Percentiles rank a stretch among this genome's conserved stretches.
Conservation (phyloP, 2,888 invertebrate species). For the Orchesellides sinensis region DNA sequence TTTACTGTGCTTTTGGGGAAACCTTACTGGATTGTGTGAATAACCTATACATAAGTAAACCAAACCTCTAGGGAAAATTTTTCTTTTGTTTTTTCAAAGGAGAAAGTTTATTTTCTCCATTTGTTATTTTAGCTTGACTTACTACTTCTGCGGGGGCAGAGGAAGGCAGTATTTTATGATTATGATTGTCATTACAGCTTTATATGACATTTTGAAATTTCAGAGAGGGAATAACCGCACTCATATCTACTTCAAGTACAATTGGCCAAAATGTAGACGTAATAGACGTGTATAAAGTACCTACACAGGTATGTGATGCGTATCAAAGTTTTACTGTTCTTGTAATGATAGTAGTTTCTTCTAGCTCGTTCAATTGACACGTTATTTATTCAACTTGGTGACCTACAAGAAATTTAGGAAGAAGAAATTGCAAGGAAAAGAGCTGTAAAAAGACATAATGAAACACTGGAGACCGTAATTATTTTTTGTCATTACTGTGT, state of each 20-base stretch:
- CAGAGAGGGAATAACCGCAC: neutral
- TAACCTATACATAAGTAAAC: too few species aligned
- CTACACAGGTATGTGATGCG: too few species aligned
- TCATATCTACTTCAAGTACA: neutral
- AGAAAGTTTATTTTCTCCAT: neutral
- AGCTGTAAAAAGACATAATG: too few species aligned
- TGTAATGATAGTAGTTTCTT: slow-evolving; percentile 19
- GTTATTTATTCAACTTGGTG: neutral
- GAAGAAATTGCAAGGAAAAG: too few species aligned
- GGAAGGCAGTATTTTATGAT: slow-evolving; percentile 14
- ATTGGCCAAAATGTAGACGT: neutral
- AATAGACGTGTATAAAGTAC: too few species aligned
- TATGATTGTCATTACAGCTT: slow-evolving; percentile 25
- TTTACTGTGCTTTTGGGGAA: neutral
- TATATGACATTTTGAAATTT: neutral
- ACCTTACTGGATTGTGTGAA: neutral
- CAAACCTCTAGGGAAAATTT: neutral
- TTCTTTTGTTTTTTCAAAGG: neutral
- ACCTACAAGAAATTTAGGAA: neutral
- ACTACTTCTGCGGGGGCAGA: neutral
- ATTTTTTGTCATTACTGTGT: too few species aligned
- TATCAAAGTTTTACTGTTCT: slow-evolving; percentile 8
- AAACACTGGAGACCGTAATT: slow-evolving; percentile 13
- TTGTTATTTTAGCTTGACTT: neutral
- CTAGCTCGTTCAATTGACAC: slow-evolving; percentile 25